Evolutionary conservation across 2,888 invertebrate genomes (phyloP), one percentile per base, ranked within the genome.

Genomic region (Sclerodermus sp.): DNA sequence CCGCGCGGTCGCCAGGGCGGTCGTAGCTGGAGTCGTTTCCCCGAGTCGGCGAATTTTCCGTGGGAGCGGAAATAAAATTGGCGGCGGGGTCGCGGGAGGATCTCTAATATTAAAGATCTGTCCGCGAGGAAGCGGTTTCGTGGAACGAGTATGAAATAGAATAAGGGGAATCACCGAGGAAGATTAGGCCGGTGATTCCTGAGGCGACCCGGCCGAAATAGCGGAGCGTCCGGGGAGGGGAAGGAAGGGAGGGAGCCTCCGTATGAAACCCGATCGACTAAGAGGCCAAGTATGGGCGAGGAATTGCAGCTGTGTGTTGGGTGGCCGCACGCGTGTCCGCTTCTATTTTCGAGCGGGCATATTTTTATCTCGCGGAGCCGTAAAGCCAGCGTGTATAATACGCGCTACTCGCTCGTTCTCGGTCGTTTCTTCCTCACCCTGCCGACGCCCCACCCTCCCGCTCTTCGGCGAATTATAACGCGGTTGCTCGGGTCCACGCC

Each of bases 261-360:
- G 29, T 16, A 49, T 61, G 67, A 64, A 68, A 68, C 62, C 51
- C 51, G 66, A 68, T 66, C 63, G 58, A 66, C 54, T 59, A 66
- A 63, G n/a, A n/a, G 46, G 48, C 68, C 68, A 68, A 68, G 58
- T 68, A 68, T 53, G 68, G 68, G 31, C 49, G 47, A 63, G 49
- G 49, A 64, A 60, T 66, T 64, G 68, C 64, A 64, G 66, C 62
- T 62, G 64, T 63, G 60, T 55, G 57, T 54, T 55, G 49, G 56
- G 43, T 49, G 9, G 23, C 8, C n/a, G 42, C 45, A 45, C 54
- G 51, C 55, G 59, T 62, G 60, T 65, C 53, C 52, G 56, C 45
- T 62, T 56, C 66, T 66, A 68, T 68, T 68, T 68, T 52, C 57
- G 63, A 50, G 43, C 58, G 37, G 43, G 62, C 63, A 68, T 68